Evolutionary conservation across 2,113 vertebrate genomes (phyloP), one percentile per base, ranked within the genome.

Genomic region (Clarias gariepinus): DNA sequence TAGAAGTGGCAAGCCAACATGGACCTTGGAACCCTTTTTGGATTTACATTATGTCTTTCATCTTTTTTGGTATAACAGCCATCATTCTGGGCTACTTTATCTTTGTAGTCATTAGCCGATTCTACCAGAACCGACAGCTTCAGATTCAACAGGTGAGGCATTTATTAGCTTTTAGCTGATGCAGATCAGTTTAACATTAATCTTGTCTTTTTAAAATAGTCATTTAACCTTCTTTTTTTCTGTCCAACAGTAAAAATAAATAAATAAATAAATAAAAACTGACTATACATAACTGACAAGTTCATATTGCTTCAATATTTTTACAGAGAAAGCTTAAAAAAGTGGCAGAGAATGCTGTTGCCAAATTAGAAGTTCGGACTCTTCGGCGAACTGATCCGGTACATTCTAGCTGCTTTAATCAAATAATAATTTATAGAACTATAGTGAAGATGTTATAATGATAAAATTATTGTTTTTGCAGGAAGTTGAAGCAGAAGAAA

Each of bases 341-440:
- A 2, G 95, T 94, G 91, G 97, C 97, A 0, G 96, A 97, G 92
- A 97, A 95, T 80, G 98, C 97, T 3, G 97, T 99, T 7, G 88
- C 93, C n/a, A 94, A 91, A 41, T 94, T 99, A 81, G 90, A 96
- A 57, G 92, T 98, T 5, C 96, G 96, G 53, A 97, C 94, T 0
- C 91, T 99, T 88, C 97, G 96, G 89, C 93, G 94, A 82, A 96
- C 93, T 47, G 97, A 98, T 83, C 95, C 58, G 86, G 88, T 89
- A 89, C n/a, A 2, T 58, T 76, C 11, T 53, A n/a, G 23, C 52
- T 41, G 18, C 8, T 28, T 8, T 28, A 30, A 16, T 55, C 25
- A 28, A 11, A 19, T 30, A 82, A 77, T 61, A 30, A 71, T 36
- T 58, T 4, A 57, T 71, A 25, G 4, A 41, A 33, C 10, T 63